Percentiles rank a stretch among this genome's conserved stretches.
Evolutionary conservation across 1,140 invertebrate species (phyloP).

Genomic region (Achroia grisella): DNA sequence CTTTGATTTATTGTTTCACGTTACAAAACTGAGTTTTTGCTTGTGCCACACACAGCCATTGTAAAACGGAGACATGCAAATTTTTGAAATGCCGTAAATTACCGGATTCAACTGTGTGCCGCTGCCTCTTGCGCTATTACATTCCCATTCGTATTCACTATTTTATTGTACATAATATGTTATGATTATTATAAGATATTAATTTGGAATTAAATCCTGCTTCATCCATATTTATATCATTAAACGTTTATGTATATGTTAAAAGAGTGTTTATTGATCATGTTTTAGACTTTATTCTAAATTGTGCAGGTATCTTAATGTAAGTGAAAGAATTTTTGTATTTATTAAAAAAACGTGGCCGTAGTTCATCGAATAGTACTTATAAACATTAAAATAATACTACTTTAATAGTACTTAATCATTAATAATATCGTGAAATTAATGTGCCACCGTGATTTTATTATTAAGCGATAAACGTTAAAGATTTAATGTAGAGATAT

Average conservation of each 20-base stretch:
- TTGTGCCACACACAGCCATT: constrained; percentile 53
- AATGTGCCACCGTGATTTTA: constrained; percentile 21
- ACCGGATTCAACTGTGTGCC: not conserved
- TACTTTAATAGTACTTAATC: too few relatives aligned
- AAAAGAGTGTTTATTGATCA: not conserved
- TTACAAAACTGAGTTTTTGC: constrained; percentile 62
- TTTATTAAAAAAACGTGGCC: constrained; percentile 4
- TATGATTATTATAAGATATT: not conserved
- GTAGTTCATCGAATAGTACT: not conserved
- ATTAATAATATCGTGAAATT: too few relatives aligned
- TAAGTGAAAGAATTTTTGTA: too few relatives aligned
- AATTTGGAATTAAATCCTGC: constrained; percentile 1
- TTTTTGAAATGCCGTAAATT: constrained; percentile 9
- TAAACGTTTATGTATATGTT: constrained; percentile 1
- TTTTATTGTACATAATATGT: too few relatives aligned
- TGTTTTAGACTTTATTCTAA: too few relatives aligned
- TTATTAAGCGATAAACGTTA: constrained; percentile 45
- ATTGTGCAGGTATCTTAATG: too few relatives aligned
- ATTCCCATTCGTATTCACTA: too few relatives aligned
- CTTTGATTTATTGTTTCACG: constrained; percentile 67
- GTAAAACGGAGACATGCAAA: constrained; percentile 17
- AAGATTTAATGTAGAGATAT: constrained; percentile 37
- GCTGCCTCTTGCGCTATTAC: not conserved
- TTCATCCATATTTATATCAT: not conserved
- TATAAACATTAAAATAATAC: too few relatives aligned